Evolutionary conservation across 2,113 vertebrate species (phyloP).

Genomic region (Gymnorhina tibicen): DNA sequence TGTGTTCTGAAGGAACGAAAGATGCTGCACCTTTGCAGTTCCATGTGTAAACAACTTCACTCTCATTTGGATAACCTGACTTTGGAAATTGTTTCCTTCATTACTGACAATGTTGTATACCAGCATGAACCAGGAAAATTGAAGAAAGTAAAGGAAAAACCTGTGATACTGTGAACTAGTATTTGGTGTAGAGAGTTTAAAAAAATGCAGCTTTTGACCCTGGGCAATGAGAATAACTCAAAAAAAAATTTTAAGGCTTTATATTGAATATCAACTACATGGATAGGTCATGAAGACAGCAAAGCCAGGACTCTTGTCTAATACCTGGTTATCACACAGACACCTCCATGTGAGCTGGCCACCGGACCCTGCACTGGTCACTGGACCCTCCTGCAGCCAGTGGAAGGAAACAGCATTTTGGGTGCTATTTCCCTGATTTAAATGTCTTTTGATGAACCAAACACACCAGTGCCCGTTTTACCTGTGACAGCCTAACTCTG

Average conservation of each 20-base stretch:
- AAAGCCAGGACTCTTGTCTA: neutral
- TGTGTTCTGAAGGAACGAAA: neutral
- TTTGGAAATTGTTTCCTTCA: neutral
- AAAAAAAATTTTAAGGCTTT: neutral
- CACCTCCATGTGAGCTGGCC: neutral
- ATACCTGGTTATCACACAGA: neutral
- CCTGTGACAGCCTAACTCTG: neutral
- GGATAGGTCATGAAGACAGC: neutral
- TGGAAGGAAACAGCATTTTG: neutral
- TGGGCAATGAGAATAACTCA: neutral
- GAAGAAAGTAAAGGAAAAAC: neutral
- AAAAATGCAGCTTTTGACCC: neutral
- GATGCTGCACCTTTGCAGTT: neutral
- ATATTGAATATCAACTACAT: neutral
- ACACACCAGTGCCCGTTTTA: neutral
- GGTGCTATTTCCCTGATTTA: neutral
- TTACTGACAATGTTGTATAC: neutral
- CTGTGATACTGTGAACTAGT: neutral
- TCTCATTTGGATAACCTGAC: neutral
- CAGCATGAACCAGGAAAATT: neutral
- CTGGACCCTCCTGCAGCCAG: neutral
- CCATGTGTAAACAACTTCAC: neutral
- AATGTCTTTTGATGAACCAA: neutral
- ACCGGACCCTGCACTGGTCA: neutral
- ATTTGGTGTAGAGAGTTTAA: neutral